These are phyloP conservation scores for Stenolophus ochropezus DNA, from an alignment of 2,888 invertebrate genomes.

Conservation along the genomic window DNA sequence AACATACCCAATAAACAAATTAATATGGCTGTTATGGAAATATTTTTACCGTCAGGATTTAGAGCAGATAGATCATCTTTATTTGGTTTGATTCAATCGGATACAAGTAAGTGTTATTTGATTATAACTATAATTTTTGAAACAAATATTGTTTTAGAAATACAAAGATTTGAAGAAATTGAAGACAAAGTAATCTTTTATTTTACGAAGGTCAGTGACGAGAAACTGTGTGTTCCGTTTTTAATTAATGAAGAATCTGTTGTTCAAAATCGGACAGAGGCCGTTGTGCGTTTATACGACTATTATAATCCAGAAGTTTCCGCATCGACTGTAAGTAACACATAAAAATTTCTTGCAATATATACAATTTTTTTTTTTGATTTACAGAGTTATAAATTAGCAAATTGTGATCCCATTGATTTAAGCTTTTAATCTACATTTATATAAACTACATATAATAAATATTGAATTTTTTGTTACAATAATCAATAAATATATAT, in stretches of 20 bases:
- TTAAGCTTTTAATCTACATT: constrained; percentile 6
- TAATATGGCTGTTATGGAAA: constrained; percentile 79
- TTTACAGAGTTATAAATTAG: constrained; percentile 12
- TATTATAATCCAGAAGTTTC: constrained; percentile 79
- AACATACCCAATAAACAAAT: constrained; percentile 73
- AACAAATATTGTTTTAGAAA: constrained; percentile 68
- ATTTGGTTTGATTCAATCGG: constrained; percentile 74
- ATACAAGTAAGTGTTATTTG: constrained; percentile 26
- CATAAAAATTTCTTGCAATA: not conserved
- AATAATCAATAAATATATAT: not conserved
- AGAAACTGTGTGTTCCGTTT: constrained; percentile 74
- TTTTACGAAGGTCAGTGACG: constrained; percentile 74
- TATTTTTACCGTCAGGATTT: constrained; percentile 79
- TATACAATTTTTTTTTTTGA: not conserved
- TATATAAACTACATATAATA: not conserved
- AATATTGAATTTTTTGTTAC: not conserved
- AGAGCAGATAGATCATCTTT: constrained; percentile 77
- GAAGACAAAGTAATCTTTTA: constrained; percentile 74
- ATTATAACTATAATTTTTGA: not conserved
- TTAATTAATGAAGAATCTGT: constrained; percentile 72
- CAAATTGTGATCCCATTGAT: constrained; percentile 4
- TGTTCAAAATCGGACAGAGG: constrained; percentile 74
- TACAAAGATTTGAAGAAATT: constrained; percentile 75
- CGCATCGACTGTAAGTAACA: constrained; percentile 74
- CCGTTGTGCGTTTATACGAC: constrained; percentile 77